Evolutionary conservation across 2,797 vertebrate genomes (phyloP).

Genomic region (Holocentrus rufus): DNA sequence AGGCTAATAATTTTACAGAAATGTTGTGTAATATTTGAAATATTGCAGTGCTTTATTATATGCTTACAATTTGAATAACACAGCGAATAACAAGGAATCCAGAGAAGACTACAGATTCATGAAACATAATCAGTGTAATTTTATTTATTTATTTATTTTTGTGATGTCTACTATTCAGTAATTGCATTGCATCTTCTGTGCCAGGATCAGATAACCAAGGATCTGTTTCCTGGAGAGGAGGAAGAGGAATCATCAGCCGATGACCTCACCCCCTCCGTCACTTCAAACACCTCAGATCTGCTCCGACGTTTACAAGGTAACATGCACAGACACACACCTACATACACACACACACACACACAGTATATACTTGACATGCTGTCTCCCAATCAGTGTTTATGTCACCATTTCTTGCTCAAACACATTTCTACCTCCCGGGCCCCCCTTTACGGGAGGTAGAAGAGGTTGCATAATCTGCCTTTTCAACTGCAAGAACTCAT

Average conservation of each 20-base stretch:
- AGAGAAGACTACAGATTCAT: background rate
- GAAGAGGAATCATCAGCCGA: conserved; percentile 89
- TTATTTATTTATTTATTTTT: background rate
- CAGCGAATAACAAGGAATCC: too few relatives aligned
- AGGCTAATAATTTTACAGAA: background rate
- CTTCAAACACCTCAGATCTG: conserved; percentile 88
- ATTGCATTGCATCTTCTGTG: conserved; percentile 34
- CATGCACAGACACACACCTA: background rate
- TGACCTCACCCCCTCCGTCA: conserved; percentile 89
- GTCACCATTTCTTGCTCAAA: background rate
- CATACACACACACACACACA: background rate
- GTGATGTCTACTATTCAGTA: background rate
- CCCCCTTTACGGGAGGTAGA: too few relatives aligned
- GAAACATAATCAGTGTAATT: background rate
- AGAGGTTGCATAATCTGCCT: too few relatives aligned
- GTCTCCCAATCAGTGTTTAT: background rate
- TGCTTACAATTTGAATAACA: too few relatives aligned
- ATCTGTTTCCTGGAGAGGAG: conserved; percentile 89
- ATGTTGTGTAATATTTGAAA: background rate
- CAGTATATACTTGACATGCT: background rate
- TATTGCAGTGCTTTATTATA: background rate
- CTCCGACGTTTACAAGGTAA: conserved; percentile 81
- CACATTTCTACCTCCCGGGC: too few relatives aligned
- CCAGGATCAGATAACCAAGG: conserved; percentile 90
- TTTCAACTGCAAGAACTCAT: too few relatives aligned